These are phyloP conservation scores for Onychostoma macrolepis DNA, from an alignment of 2,113 vertebrate genomes.

Conservation along the genomic window DNA sequence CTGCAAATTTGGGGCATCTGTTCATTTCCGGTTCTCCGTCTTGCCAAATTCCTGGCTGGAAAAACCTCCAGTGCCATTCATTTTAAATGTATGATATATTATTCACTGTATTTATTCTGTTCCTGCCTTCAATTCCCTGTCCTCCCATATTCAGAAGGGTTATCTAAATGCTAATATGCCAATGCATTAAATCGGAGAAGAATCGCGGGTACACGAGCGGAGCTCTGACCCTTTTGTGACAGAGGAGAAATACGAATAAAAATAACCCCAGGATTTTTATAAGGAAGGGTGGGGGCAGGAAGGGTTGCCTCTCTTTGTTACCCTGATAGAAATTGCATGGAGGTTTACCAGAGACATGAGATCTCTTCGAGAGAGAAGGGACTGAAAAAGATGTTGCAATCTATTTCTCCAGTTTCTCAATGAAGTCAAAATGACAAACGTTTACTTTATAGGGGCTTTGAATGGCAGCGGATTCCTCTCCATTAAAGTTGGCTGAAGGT, in stretches of 20 bases:
- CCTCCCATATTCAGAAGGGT: conserved; percentile 69
- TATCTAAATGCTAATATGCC: conserved; percentile 83
- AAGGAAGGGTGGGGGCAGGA: conserved; percentile 62
- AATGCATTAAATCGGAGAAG: conserved; percentile 68
- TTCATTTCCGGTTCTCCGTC: background rate
- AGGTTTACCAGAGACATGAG: conserved; percentile 60
- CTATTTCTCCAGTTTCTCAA: conserved; percentile 57
- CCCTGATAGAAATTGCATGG: conserved; percentile 54
- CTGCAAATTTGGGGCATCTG: conserved; percentile 6
- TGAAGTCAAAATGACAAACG: conserved; percentile 33
- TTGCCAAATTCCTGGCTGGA: background rate
- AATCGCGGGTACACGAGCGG: conserved; percentile 55
- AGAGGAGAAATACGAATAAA: conserved; percentile 44
- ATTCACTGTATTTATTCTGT: conserved; percentile 70
- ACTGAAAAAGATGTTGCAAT: conserved; percentile 42
- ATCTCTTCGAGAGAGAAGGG: conserved; percentile 49
- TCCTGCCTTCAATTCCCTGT: conserved; percentile 68
- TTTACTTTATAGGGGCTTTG: conserved; percentile 35
- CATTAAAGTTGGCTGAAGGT: conserved; percentile 3
- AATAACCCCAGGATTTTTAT: conserved; percentile 62
- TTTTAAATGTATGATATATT: conserved; percentile 69
- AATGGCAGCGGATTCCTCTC: conserved; percentile 32
- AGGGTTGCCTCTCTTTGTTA: conserved; percentile 62
- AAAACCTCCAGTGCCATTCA: conserved; percentile 64
- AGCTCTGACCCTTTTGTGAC: conserved; percentile 57